Percentiles rank a stretch among this genome's conserved stretches.
Evolutionary conservation across 1,140 invertebrate genomes (phyloP).

Genomic region (Bathynomus jamesi): DNA sequence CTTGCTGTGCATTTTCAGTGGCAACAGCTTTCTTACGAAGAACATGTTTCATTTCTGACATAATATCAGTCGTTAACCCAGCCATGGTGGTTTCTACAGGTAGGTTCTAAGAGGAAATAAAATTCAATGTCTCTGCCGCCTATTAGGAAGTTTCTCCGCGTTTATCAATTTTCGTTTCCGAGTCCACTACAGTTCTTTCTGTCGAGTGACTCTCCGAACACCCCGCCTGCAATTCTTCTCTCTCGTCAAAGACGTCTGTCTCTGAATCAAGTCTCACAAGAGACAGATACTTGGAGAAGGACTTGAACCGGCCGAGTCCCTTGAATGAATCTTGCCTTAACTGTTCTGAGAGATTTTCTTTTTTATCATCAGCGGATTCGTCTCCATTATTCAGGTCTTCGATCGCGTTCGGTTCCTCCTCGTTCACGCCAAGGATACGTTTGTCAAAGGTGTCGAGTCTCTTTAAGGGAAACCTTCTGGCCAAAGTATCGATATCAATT

Average conservation of each 20-base stretch:
- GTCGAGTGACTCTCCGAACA: too few species aligned
- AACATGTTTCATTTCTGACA: not conserved
- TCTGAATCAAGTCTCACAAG: constrained; percentile 30
- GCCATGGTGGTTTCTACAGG: too few species aligned
- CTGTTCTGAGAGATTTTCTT: not conserved
- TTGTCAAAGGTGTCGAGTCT: constrained; percentile 1
- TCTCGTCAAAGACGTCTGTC: too few species aligned
- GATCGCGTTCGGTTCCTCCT: not conserved
- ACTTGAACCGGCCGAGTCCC: constrained; percentile 24
- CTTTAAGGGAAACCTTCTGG: not conserved
- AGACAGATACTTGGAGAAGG: constrained; percentile 31
- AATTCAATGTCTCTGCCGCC: too few species aligned
- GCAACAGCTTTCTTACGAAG: not conserved
- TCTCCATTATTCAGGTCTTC: not conserved
- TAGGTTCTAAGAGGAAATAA: too few species aligned
- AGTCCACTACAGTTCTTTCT: too few species aligned
- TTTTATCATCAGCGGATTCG: not conserved
- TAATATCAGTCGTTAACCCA: not conserved
- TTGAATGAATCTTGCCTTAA: constrained; percentile 34
- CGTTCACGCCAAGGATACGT: not conserved
- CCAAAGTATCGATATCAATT: not conserved
- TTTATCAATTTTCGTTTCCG: too few species aligned
- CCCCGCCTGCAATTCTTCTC: too few species aligned
- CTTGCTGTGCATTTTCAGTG: too few species aligned
- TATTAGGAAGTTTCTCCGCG: too few species aligned